A percentile compares a stretch with the other conserved stretches of the same genome.
Conservation (phyloP, 1,140 invertebrate genomes). For the Fopius arisanus region DNA sequence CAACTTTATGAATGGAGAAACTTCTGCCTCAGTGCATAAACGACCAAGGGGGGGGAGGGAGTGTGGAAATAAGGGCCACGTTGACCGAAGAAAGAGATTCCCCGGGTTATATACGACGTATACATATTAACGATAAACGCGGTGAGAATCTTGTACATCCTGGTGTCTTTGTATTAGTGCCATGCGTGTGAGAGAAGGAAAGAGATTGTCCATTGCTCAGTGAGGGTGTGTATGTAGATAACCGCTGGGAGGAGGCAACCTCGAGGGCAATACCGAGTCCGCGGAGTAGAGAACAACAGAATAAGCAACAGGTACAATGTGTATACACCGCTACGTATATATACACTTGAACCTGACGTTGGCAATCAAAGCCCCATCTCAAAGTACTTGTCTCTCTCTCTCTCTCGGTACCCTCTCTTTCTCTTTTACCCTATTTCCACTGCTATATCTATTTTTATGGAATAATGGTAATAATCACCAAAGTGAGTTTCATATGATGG, state of each 20-base stretch:
- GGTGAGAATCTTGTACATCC: not conserved
- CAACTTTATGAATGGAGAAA: slow-evolving; percentile 59
- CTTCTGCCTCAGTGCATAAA: slow-evolving; percentile 50
- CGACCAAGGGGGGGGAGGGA: slow-evolving; percentile 31
- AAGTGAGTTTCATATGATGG: too few species aligned
- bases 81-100: slow-evolving; percentile 15
- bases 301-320: slow-evolving; percentile 58
- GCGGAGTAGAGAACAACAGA: slow-evolving; percentile 51
- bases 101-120: not conserved
- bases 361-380: slow-evolving; percentile 40
- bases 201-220: slow-evolving; percentile 21
- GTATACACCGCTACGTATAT: slow-evolving; percentile 29
- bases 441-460: too few species aligned
- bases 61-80: not conserved
- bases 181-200: not conserved
- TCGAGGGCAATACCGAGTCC: slow-evolving; percentile 34
- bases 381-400: slow-evolving; percentile 27
- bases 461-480: too few species aligned
- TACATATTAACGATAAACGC: slow-evolving; percentile 15
- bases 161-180: not conserved
- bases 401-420: not conserved
- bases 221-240: not conserved
- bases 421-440: not conserved
- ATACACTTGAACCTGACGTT: slow-evolving; percentile 37
- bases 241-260: not conserved